Evolutionary conservation across 2,888 invertebrate species (phyloP).

Genomic region (Terebella lapidaria): DNA sequence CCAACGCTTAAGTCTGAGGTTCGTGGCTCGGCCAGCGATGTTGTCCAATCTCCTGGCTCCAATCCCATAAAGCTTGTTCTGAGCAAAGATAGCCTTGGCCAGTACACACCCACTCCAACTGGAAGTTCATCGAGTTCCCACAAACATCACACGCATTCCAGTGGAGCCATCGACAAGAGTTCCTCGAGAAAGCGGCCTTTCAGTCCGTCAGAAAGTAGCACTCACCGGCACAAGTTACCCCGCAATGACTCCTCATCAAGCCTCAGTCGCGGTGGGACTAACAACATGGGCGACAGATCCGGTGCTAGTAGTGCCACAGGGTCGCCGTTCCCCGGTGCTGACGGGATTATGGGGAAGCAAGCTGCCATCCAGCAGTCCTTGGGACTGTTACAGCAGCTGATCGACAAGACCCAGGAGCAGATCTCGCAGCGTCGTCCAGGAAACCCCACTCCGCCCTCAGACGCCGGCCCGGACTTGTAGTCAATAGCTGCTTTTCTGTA

Average conservation of each 20-base stretch:
- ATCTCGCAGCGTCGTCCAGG: too few species aligned
- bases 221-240: background rate
- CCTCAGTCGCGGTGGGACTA: too few species aligned
- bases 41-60: too few species aligned
- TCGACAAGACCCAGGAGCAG: background rate
- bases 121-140: background rate
- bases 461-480: too few species aligned
- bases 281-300: background rate
- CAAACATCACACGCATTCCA: background rate
- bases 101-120: background rate
- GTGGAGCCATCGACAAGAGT: background rate
- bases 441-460: too few species aligned
- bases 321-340: background rate
- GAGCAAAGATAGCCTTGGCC: background rate
- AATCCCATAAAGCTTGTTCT: background rate
- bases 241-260: background rate
- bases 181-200: background rate
- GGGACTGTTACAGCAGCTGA: background rate
- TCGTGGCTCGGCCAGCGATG: too few species aligned
- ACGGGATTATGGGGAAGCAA: background rate
- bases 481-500: too few species aligned
- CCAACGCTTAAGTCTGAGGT: background rate
- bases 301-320: background rate
- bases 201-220: background rate
- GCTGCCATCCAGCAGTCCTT: background rate